A percentile compares a stretch with the other conserved stretches of the same genome.
Evolutionary conservation across 2,113 vertebrate genomes (phyloP).

Genomic region (Prolemur simus): DNA sequence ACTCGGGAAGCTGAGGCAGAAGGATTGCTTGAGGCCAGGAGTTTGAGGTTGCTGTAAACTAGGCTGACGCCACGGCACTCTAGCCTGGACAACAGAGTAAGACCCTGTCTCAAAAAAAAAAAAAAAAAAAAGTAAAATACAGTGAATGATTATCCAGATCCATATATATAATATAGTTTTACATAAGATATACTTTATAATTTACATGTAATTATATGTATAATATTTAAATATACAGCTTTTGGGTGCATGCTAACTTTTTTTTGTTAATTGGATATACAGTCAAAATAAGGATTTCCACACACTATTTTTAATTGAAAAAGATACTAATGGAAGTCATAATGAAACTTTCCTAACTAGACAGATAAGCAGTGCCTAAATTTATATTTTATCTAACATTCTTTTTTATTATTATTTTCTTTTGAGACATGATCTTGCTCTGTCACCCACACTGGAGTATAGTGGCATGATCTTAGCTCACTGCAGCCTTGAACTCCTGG

Average conservation of each 20-base stretch:
- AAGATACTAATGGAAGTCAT: not conserved
- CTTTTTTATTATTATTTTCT: not conserved
- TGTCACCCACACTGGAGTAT: too few species aligned
- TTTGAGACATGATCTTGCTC: too few species aligned
- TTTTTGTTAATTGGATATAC: not conserved
- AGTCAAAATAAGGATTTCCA: slow-evolving; percentile 28
- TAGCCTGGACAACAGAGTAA: too few species aligned
- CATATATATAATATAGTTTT: not conserved
- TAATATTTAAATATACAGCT: not conserved
- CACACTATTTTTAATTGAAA: slow-evolving; percentile 37
- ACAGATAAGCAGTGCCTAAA: not conserved
- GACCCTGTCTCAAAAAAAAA: too few species aligned
- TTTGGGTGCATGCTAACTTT: not conserved
- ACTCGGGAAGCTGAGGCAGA: too few species aligned
- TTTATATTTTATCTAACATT: slow-evolving; percentile 44
- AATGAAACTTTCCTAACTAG: slow-evolving; percentile 33
- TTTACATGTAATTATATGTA: slow-evolving; percentile 1
- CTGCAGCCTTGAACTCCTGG: too few species aligned
- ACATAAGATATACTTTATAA: not conserved
- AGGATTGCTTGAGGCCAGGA: too few species aligned
- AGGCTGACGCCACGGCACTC: too few species aligned
- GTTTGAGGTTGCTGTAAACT: too few species aligned
- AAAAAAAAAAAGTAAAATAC: not conserved
- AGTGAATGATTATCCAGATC: not conserved
- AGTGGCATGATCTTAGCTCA: too few species aligned